Percentiles rank a stretch among this genome's conserved stretches.
phyloP scores from a whole-genome alignment of 2,888 invertebrate species.

The Metalampra italica region DNA sequence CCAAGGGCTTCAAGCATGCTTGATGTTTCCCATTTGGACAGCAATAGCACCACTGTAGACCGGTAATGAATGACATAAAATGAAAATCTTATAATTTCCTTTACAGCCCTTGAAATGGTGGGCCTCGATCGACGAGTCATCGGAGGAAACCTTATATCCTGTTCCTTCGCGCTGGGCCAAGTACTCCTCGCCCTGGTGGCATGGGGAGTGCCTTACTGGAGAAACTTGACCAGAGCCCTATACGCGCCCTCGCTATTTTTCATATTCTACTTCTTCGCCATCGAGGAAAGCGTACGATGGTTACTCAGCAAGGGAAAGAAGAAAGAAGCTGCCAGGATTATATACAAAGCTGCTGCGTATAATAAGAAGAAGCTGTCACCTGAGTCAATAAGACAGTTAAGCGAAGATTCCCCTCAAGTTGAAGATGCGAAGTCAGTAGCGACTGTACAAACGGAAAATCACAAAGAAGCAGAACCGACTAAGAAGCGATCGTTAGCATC shows the following conservation, averaged over 20 bases:
- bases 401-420: conserved; percentile 17
- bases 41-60: background rate
- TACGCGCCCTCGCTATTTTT: conserved; percentile 82
- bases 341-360: conserved; percentile 66
- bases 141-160: conserved; percentile 81
- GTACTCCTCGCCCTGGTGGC: conserved; percentile 80
- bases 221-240: conserved; percentile 76
- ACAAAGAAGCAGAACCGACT: background rate
- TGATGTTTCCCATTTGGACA: no score
- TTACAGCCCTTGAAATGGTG: conserved; percentile 83
- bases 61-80: background rate
- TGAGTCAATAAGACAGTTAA: conserved; percentile 38
- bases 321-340: conserved; percentile 68
- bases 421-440: background rate
- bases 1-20: no score
- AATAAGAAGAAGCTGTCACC: conserved; percentile 61
- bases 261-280: conserved; percentile 78
- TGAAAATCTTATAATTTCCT: background rate
- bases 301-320: conserved; percentile 80
- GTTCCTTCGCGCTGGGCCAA: conserved; percentile 83
- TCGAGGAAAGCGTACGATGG: conserved; percentile 85
- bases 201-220: conserved; percentile 82
- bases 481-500: conserved; percentile 28
- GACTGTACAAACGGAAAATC: background rate
- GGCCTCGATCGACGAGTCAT: conserved; percentile 82